Percentiles rank a stretch among this genome's conserved stretches.
phyloP scores from a whole-genome alignment of 2,888 invertebrate genomes.

The Tanypteryx hageni region DNA sequence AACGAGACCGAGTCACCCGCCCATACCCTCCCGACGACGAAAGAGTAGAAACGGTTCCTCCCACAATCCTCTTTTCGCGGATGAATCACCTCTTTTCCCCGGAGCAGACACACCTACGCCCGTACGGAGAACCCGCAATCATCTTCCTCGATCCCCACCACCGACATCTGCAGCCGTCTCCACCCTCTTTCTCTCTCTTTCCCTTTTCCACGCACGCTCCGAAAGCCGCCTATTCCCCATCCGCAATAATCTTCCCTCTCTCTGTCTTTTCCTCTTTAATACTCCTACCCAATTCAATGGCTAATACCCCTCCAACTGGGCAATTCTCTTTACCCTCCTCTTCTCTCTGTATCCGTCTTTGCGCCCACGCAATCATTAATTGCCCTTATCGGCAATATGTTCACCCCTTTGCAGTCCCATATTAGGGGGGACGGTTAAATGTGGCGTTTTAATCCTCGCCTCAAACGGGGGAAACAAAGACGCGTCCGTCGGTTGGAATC shows the following conservation, averaged over 20 bases:
- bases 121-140: background rate
- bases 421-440: conserved; percentile 37
- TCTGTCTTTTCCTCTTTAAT: no score
- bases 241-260: background rate
- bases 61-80: conserved; percentile 29
- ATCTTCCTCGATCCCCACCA: background rate
- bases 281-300: no score
- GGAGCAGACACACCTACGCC: background rate
- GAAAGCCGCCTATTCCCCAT: background rate
- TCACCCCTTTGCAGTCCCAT: conserved; percentile 58
- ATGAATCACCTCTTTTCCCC: conserved; percentile 8
- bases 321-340: background rate
- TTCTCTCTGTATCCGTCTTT: background rate
- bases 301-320: background rate
- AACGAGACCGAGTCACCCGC: conserved; percentile 6
- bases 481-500: conserved; percentile 43
- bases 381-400: conserved; percentile 63
- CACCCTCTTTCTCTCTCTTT: background rate
- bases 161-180: background rate
- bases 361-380: conserved; percentile 28
- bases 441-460: conserved; percentile 62
- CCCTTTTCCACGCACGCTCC: background rate
- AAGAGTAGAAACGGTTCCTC: conserved; percentile 16
- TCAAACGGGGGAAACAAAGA: conserved; percentile 53
- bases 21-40: background rate